Conservation (phyloP, 2,113 vertebrate genomes). For the Dicentrarchus labrax region DNA sequence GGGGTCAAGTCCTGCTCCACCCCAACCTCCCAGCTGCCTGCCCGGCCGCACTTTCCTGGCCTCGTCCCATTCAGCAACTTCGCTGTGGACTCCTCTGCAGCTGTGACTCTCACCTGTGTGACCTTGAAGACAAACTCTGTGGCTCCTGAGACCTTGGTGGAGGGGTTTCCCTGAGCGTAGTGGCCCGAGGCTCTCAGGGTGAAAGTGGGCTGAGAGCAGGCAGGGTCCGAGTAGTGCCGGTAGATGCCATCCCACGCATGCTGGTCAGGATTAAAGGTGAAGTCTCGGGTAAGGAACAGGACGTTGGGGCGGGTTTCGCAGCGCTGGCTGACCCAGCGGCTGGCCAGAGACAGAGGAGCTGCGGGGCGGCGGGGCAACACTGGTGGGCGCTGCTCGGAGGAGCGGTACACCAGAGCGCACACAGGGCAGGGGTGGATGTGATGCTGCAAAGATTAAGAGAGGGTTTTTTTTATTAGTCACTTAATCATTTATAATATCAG, state of each 20-base stretch:
- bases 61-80: conserved; percentile 85
- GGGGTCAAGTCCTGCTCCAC: conserved; percentile 88
- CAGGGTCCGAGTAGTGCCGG: conserved; percentile 89
- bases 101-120: conserved; percentile 84
- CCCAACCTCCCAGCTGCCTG: conserved; percentile 83
- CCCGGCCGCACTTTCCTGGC: conserved; percentile 85
- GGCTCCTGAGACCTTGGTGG: conserved; percentile 82
- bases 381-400: conserved; percentile 87
- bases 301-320: conserved; percentile 90
- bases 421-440: conserved; percentile 89
- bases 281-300: conserved; percentile 91
- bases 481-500: neutral
- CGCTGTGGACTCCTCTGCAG: conserved; percentile 82
- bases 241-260: conserved; percentile 90
- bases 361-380: conserved; percentile 73
- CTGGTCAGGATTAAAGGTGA: conserved; percentile 85
- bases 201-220: conserved; percentile 89
- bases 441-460: conserved; percentile 82
- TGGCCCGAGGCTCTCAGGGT: conserved; percentile 87
- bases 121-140: conserved; percentile 90
- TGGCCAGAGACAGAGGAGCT: conserved; percentile 80
- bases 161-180: conserved; percentile 86
- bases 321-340: conserved; percentile 88
- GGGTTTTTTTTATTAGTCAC: neutral
- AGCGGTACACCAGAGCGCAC: conserved; percentile 86